Percentiles rank a stretch among this genome's conserved stretches.
Evolutionary conservation across 2,888 invertebrate genomes (phyloP).

Genomic region (Zygaena filipendulae): DNA sequence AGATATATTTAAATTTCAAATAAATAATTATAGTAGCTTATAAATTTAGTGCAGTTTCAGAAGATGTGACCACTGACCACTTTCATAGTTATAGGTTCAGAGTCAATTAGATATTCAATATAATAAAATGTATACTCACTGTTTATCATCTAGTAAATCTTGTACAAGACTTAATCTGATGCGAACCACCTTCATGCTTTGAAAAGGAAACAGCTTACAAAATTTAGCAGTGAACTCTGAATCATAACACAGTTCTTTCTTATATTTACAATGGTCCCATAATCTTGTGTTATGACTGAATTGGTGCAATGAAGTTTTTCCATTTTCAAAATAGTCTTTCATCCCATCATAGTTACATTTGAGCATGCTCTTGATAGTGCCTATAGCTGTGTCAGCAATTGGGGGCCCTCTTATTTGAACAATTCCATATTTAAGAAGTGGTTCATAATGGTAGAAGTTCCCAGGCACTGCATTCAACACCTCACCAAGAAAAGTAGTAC

Average conservation of each 20-base stretch:
- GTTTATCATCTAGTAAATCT: slow-evolving; percentile 75
- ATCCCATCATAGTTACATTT: slow-evolving; percentile 81
- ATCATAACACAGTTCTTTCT: slow-evolving; percentile 58
- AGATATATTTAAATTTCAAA: too few species aligned
- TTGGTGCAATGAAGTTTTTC: slow-evolving; percentile 79
- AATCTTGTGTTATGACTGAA: slow-evolving; percentile 87
- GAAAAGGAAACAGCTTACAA: slow-evolving; percentile 88
- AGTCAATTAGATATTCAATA: too few species aligned
- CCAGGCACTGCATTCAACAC: slow-evolving; percentile 85
- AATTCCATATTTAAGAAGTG: slow-evolving; percentile 84
- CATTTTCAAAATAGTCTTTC: slow-evolving; percentile 81
- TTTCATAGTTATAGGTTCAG: too few species aligned
- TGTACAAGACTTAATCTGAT: slow-evolving; percentile 78
- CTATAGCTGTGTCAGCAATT: slow-evolving; percentile 73
- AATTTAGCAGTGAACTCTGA: slow-evolving; percentile 77
- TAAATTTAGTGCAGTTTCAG: too few species aligned
- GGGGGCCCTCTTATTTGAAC: slow-evolving; percentile 83
- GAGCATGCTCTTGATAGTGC: slow-evolving; percentile 76
- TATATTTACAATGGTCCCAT: slow-evolving; percentile 81
- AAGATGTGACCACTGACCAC: too few species aligned
- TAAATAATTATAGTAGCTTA: too few species aligned
- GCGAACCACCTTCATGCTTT: slow-evolving; percentile 89
- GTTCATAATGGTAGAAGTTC: slow-evolving; percentile 92
- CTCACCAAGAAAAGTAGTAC: slow-evolving; percentile 90
- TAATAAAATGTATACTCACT: too few species aligned